These are phyloP conservation scores for Oophaga pumilio DNA, from an alignment of 2,113 vertebrate genomes.

Conservation along the genomic window DNA sequence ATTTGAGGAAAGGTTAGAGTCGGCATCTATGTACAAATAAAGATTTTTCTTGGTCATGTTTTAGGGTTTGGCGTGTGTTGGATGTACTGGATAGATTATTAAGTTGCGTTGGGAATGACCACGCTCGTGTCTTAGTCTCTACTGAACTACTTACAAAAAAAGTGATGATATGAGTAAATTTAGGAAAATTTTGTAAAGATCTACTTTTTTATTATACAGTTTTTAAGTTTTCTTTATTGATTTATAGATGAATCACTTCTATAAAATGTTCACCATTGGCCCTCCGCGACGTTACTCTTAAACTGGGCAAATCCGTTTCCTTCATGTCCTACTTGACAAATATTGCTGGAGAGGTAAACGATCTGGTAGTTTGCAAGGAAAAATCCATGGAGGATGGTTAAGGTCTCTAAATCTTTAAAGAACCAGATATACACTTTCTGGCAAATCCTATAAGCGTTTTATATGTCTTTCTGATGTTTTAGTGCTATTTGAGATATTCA, in stretches of 20 bases:
- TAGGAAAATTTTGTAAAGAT: no score
- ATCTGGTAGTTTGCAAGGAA: not conserved
- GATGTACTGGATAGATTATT: no score
- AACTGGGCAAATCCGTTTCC: not conserved
- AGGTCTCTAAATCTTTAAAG: constrained; percentile 7
- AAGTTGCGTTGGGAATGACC: no score
- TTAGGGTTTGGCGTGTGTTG: no score
- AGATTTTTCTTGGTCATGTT: no score
- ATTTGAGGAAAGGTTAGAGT: no score
- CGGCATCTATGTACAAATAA: no score
- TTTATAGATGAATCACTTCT: not conserved
- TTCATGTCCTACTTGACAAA: not conserved
- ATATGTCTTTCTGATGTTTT: not conserved
- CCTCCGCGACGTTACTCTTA: not conserved
- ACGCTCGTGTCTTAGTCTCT: no score
- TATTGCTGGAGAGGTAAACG: not conserved
- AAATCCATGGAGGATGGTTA: not conserved
- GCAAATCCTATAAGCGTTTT: not conserved
- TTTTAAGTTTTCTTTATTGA: not conserved
- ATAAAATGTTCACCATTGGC: not conserved
- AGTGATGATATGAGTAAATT: no score
- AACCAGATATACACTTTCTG: not conserved
- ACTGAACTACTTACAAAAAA: no score
- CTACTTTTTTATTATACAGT: not conserved
- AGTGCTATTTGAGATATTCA: constrained; percentile 13